Conservation (phyloP, 2,113 vertebrate genomes). For the Aspidoscelis tigris region DNA sequence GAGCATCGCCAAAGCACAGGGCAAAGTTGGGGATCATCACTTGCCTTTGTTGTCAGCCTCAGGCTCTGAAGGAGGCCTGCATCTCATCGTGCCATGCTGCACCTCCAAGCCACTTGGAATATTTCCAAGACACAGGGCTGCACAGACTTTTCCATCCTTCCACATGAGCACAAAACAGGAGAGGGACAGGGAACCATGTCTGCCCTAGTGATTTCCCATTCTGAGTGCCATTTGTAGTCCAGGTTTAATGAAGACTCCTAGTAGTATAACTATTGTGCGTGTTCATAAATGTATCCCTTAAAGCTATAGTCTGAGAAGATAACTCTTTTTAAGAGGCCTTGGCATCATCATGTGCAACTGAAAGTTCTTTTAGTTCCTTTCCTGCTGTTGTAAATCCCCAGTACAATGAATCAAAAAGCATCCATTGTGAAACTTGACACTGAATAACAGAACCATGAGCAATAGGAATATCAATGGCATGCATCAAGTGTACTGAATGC, state of each 20-base stretch:
- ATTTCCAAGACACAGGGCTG: background rate
- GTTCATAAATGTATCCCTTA: constrained; percentile 24
- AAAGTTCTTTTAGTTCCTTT: constrained; percentile 42
- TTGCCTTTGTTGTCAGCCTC: background rate
- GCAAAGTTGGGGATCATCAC: too few species aligned
- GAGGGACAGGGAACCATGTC: background rate
- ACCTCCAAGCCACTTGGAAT: background rate
- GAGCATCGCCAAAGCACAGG: background rate
- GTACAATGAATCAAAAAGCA: background rate
- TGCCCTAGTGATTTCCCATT: background rate
- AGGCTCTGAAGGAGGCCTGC: background rate
- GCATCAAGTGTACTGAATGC: background rate
- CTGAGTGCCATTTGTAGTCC: background rate
- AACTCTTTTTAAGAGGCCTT: constrained; percentile 2
- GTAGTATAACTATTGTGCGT: background rate
- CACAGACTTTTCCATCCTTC: background rate
- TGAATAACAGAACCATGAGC: background rate
- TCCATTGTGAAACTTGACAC: constrained; percentile 21
- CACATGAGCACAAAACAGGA: background rate
- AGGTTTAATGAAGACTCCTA: background rate
- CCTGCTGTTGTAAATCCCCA: constrained; percentile 14
- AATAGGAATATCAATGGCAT: too few species aligned
- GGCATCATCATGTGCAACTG: constrained; percentile 44
- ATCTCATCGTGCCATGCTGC: background rate
- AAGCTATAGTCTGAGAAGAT: too few species aligned